A percentile compares a stretch with the other conserved stretches of the same genome.
Evolutionary conservation across 2,888 invertebrate genomes (phyloP).

Genomic region (Xestia xanthographa): DNA sequence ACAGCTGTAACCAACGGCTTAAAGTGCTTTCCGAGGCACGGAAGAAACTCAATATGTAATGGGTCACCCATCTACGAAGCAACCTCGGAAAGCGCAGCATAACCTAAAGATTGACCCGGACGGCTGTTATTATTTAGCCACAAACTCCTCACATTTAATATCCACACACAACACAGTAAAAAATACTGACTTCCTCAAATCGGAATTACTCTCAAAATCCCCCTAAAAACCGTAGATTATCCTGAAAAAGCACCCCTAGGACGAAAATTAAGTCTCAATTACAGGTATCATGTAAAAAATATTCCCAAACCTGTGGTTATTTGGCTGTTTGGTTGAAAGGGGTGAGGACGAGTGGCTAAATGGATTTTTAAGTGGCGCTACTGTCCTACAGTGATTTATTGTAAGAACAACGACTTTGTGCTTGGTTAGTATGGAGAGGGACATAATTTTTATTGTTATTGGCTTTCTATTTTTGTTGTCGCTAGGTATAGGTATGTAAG

Average conservation of each 20-base stretch:
- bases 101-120: neutral
- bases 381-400: slow-evolving; percentile 82
- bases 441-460: too few relatives aligned
- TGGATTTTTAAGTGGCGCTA: slow-evolving; percentile 85
- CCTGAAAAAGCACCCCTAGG: slow-evolving; percentile 57
- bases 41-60: neutral
- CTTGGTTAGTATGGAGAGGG: slow-evolving; percentile 66
- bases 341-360: slow-evolving; percentile 72
- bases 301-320: slow-evolving; percentile 71
- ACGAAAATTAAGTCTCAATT: slow-evolving; percentile 62
- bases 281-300: slow-evolving; percentile 71
- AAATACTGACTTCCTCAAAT: slow-evolving; percentile 14
- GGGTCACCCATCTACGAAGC: neutral
- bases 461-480: neutral
- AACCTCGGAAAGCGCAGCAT: neutral
- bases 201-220: slow-evolving; percentile 10
- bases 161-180: neutral
- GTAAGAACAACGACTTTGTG: slow-evolving; percentile 75
- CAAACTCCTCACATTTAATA: neutral
- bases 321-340: slow-evolving; percentile 61
- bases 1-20: neutral
- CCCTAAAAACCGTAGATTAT: slow-evolving; percentile 52
- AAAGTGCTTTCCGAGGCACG: neutral
- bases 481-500: too few relatives aligned
- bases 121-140: neutral